Evolutionary conservation across 2,888 invertebrate genomes (phyloP).

Genomic region (Thecophora atra): DNA sequence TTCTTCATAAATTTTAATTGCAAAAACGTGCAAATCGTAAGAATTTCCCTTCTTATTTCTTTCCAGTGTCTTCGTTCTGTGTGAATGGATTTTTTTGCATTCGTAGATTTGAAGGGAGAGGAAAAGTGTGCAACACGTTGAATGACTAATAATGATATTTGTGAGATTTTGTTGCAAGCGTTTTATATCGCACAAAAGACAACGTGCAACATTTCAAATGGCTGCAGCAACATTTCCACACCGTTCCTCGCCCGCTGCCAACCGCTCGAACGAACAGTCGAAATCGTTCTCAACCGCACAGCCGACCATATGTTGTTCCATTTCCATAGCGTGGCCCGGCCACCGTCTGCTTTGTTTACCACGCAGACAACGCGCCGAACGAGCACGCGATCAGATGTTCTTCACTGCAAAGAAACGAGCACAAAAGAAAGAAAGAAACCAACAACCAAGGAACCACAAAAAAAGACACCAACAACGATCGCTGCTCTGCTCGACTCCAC

Average conservation of each 20-base stretch:
- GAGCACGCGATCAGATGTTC: slow-evolving; percentile 36
- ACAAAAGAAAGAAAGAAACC: slow-evolving; percentile 15
- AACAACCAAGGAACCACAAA: too few relatives aligned
- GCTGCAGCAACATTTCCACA: slow-evolving; percentile 14
- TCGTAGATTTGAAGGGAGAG: too few relatives aligned
- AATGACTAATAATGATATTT: too few relatives aligned
- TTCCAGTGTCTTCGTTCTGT: background rate
- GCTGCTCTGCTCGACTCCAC: background rate
- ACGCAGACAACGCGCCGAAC: background rate
- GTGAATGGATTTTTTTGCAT: background rate
- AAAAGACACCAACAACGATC: background rate
- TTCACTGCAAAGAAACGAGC: slow-evolving; percentile 16
- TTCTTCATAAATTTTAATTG: slow-evolving; percentile 57
- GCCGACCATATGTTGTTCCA: slow-evolving; percentile 35
- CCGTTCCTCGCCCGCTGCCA: background rate
- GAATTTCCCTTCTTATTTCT: background rate
- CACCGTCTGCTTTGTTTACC: slow-evolving; percentile 12
- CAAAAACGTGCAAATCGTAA: slow-evolving; percentile 53
- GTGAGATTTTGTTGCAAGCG: too few relatives aligned
- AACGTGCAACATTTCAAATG: background rate
- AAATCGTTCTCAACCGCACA: background rate
- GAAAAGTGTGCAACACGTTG: too few relatives aligned
- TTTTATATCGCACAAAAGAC: background rate
- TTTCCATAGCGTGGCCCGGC: slow-evolving; percentile 21
- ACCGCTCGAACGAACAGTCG: background rate